Evolutionary conservation across 2,888 invertebrate genomes (phyloP).

Genomic region (Alsophila aescularia): DNA sequence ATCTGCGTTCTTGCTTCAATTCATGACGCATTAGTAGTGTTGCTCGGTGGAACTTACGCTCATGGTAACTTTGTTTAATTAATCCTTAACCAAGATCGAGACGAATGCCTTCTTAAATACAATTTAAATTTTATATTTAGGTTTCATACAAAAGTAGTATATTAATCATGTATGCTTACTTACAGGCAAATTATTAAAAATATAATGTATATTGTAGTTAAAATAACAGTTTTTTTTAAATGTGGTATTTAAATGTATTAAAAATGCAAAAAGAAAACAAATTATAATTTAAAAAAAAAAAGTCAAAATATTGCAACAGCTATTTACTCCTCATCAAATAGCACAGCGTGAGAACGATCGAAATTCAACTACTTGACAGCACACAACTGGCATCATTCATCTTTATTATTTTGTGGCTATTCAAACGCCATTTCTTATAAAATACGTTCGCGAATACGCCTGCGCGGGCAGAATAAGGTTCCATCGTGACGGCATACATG

Average conservation of each 20-base stretch:
- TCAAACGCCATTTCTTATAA: conserved; percentile 41
- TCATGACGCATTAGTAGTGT: not conserved
- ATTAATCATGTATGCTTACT: no score
- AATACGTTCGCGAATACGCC: conserved; percentile 34
- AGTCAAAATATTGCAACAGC: not conserved
- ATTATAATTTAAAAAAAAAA: not conserved
- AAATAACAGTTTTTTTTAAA: no score
- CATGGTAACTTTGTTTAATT: no score
- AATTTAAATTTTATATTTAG: no score
- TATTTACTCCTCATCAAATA: conserved; percentile 4
- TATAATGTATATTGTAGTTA: no score
- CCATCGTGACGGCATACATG: conserved; percentile 64
- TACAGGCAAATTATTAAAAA: no score
- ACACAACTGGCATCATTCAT: conserved; percentile 28
- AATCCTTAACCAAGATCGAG: no score
- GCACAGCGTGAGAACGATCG: conserved; percentile 33
- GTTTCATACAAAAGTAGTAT: no score
- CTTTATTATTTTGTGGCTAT: conserved; percentile 36
- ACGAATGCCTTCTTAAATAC: no score
- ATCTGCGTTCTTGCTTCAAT: conserved; percentile 41
- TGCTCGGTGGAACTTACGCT: not conserved
- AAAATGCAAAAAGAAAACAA: not conserved
- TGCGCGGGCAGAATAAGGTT: conserved; percentile 40
- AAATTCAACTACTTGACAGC: conserved; percentile 15
- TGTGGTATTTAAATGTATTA: no score